A percentile compares a stretch with the other conserved stretches of the same genome.
These are phyloP conservation scores for Enteromius afrohamiltoni DNA, from an alignment of 2,797 vertebrate species.

Conservation along the genomic window DNA sequence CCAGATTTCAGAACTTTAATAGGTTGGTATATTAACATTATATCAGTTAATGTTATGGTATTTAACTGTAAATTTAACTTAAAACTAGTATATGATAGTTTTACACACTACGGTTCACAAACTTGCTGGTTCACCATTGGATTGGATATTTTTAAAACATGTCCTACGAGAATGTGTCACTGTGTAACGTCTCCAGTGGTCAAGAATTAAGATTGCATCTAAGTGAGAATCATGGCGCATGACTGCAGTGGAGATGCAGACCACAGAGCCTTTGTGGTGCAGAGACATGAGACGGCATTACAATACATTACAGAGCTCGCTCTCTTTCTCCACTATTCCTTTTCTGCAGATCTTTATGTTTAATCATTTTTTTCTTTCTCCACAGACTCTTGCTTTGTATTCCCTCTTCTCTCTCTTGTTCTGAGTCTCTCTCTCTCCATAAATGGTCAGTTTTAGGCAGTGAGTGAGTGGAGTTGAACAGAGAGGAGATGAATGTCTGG, in stretches of 20 bases:
- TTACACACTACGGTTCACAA: not conserved
- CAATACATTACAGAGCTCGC: constrained; percentile 19
- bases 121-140: not conserved
- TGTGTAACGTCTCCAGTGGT: constrained; percentile 5
- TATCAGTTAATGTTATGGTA: no score
- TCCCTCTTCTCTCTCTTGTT: not conserved
- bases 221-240: not conserved
- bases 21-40: no score
- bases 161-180: not conserved
- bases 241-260: constrained; percentile 15
- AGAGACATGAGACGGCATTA: constrained; percentile 20
- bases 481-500: constrained; percentile 53
- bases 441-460: constrained; percentile 47
- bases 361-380: constrained; percentile 27
- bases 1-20: no score
- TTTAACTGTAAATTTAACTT: no score
- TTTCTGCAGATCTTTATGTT: constrained; percentile 24
- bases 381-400: constrained; percentile 14
- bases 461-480: constrained; percentile 18
- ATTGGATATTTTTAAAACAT: not conserved
- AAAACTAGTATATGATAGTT: not conserved
- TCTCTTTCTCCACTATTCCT: constrained; percentile 6
- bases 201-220: constrained; percentile 11
- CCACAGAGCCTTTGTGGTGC: constrained; percentile 16
- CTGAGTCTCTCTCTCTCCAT: constrained; percentile 17